These are phyloP conservation scores for Tipula unca DNA, from an alignment of 2,888 invertebrate genomes.

Conservation along the genomic window DNA sequence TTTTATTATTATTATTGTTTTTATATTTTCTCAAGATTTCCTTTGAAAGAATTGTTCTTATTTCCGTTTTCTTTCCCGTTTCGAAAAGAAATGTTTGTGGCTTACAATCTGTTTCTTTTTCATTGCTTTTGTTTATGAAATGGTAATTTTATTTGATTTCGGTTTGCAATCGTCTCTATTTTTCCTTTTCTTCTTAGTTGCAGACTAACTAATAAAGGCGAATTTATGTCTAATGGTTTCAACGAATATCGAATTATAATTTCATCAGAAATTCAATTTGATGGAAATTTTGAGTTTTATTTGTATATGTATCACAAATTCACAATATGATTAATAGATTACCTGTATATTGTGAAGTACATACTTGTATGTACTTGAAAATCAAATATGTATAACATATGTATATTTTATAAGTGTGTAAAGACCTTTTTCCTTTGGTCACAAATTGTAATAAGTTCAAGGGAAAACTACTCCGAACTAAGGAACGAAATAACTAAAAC, in stretches of 20 bases:
- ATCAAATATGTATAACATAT: too few relatives aligned
- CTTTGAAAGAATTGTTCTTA: not conserved
- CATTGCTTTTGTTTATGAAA: not conserved
- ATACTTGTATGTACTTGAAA: too few relatives aligned
- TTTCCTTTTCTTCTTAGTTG: not conserved
- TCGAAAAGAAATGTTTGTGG: not conserved
- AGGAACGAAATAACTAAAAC: too few relatives aligned
- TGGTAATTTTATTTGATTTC: not conserved
- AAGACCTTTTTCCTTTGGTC: too few relatives aligned
- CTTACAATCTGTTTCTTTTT: not conserved
- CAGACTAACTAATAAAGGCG: not conserved
- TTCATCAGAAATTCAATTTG: not conserved
- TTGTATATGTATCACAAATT: too few relatives aligned
- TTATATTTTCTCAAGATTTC: not conserved
- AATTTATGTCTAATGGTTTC: not conserved
- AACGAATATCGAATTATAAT: not conserved
- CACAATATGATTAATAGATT: too few relatives aligned
- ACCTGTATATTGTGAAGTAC: too few relatives aligned
- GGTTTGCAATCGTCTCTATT: too few relatives aligned
- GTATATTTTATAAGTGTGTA: too few relatives aligned
- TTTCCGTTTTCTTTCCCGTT: not conserved
- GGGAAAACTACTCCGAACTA: too few relatives aligned
- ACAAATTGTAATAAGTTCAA: too few relatives aligned
- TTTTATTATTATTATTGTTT: conserved; percentile 3
- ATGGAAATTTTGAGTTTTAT: not conserved